Base-by-base conservation (phyloP, 2,797 vertebrate species). In the Syngnathus rostellatus region DNA sequence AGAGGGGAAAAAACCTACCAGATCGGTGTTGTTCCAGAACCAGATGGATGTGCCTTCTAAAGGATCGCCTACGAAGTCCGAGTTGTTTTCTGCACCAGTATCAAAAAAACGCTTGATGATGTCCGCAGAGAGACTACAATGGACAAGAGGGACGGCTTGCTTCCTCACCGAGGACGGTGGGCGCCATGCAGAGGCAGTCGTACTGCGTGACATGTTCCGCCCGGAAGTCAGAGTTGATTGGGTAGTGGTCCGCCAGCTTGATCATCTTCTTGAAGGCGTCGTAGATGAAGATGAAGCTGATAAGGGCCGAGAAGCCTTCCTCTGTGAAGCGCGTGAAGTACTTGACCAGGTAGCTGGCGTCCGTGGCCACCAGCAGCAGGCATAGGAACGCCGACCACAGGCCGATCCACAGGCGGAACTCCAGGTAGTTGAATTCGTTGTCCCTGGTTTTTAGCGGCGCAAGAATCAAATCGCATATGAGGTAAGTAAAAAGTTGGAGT, bases 271-370 rank as follows among this genome's bases (percentile, higher is more conserved):
- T 99, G 84, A 99, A 95, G 82, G 97, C 90, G 60, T 99, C 97
- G 0, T 99, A 99, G 76, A 99, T 99, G 84, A 99, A 99, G 82
- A 99, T 99, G 92, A 99, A 99, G 90, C 96, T 98, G 82, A 99
- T 99, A n/a, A 99, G 91, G 46, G 94, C 95, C 41, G 97, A 96
- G 81, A 99, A 99, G 0, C 97, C 97, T 73, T 99, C 97, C 70
- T 99, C 97, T 0, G 97, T 99, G 91, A 99, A 99, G 25, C 97
- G 95, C 9, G 97, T 99, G 73, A 99, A 99, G 84, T 98, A 99
- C 83, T 99, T 94, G 62, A 99, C 96, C 85, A 99, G 73, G 87
- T 91, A 99, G 83, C 96, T 98, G 89, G 97, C 96, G 0, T 99
- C 97, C 0, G 96, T 99, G 25, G 93, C 96, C 19, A 99, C 96